A percentile compares a stretch with the other conserved stretches of the same genome.
Conservation (phyloP, 2,113 vertebrate genomes). For the Malaclemys terrapin region DNA sequence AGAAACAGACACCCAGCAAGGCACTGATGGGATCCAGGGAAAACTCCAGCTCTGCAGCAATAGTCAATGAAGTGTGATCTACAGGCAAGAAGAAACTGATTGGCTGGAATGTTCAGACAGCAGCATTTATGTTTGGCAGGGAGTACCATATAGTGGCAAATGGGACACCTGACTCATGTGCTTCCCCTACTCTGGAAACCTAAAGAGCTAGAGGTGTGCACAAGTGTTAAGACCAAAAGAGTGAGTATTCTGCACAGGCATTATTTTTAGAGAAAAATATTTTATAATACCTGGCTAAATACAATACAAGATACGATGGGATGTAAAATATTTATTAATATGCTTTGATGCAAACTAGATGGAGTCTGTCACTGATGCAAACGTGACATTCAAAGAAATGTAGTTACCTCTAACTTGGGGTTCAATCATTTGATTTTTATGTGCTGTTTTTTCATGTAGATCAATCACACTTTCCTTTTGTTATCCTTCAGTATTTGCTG, state of each 20-base stretch:
- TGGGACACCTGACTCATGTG: neutral
- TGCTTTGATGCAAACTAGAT: neutral
- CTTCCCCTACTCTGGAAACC: neutral
- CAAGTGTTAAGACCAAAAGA: neutral
- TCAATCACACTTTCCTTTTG: neutral
- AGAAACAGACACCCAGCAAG: neutral
- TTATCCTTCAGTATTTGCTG: neutral
- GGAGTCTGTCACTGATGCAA: neutral
- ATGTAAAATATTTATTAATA: neutral
- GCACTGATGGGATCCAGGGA: neutral
- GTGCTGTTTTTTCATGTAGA: rapidly evolving
- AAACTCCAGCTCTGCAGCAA: neutral
- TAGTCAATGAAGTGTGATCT: neutral
- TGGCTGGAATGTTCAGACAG: neutral
- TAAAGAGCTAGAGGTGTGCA: neutral
- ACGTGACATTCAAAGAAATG: neutral
- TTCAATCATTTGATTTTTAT: neutral
- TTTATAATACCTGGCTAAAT: neutral
- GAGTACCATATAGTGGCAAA: neutral
- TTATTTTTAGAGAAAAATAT: neutral
- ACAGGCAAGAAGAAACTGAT: neutral
- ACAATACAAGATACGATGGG: neutral
- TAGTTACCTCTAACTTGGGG: neutral
- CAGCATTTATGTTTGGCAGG: neutral
- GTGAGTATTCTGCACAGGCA: neutral